Percentiles rank a stretch among this genome's conserved stretches.
Evolutionary conservation across 2,888 invertebrate species (phyloP).

Genomic region (Drosophila emarginata): DNA sequence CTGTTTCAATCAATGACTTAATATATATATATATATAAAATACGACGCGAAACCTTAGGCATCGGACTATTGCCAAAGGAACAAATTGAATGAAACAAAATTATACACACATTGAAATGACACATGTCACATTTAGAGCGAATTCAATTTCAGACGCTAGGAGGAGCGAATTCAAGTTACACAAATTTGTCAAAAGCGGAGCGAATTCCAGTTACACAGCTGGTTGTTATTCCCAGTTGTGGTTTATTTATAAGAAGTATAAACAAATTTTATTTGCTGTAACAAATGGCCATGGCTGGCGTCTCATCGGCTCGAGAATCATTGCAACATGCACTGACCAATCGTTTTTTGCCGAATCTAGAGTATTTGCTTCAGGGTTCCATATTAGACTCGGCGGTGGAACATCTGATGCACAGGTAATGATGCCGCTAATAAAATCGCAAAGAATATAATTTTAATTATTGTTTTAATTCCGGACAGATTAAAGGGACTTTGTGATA

Average conservation of each 20-base stretch:
- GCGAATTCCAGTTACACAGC: no score
- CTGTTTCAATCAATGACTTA: background rate
- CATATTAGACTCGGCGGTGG: constrained; percentile 94
- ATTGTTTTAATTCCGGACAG: constrained; percentile 54
- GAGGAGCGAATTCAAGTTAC: no score
- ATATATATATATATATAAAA: constrained; percentile 7
- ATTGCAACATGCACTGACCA: constrained; percentile 89
- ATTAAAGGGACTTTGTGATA: constrained; percentile 95
- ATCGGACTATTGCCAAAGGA: background rate
- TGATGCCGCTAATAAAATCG: no score
- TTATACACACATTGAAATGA: background rate
- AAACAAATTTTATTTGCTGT: background rate
- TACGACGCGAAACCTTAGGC: constrained; percentile 2
- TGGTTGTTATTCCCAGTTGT: no score
- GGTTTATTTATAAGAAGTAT: no score
- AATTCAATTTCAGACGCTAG: no score
- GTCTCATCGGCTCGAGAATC: constrained; percentile 83
- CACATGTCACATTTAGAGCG: no score
- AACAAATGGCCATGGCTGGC: constrained; percentile 37
- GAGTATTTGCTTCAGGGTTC: constrained; percentile 97
- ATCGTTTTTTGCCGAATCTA: constrained; percentile 95
- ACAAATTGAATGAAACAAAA: constrained; percentile 1
- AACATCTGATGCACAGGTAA: constrained; percentile 91
- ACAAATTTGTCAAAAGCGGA: no score
- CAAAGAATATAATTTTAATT: background rate